Percentiles rank a stretch among this genome's conserved stretches.
Conservation (phyloP, 2,113 vertebrate genomes). For the Gavia stellata region DNA sequence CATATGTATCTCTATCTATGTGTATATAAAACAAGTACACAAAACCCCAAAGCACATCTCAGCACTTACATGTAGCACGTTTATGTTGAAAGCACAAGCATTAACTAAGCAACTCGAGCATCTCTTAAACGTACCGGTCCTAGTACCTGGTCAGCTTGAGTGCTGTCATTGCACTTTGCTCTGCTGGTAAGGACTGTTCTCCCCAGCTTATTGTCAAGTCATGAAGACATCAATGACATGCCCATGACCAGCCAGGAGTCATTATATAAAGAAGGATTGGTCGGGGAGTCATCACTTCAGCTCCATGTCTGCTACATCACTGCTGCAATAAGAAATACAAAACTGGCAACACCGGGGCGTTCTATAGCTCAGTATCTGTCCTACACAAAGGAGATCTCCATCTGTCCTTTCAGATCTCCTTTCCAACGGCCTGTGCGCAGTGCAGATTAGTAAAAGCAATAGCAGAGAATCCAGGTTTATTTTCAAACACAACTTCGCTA, state of each 20-base stretch:
- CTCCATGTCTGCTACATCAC: background rate
- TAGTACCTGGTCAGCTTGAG: background rate
- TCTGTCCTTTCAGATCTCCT: background rate
- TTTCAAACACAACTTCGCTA: background rate
- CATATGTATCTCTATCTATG: too few species aligned
- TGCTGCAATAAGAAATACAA: background rate
- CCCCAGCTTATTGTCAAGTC: background rate
- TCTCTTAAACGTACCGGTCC: background rate
- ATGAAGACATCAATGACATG: background rate
- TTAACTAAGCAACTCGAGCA: background rate
- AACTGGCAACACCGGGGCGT: background rate
- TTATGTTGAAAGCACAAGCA: background rate
- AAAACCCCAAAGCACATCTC: background rate
- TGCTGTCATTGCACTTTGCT: background rate
- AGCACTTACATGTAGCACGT: background rate
- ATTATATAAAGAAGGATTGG: background rate
- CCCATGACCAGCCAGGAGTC: background rate
- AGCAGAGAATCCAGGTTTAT: background rate
- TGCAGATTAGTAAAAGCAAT: background rate
- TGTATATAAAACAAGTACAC: background rate
- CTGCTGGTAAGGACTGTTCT: background rate
- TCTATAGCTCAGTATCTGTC: background rate
- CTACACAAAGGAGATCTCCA: background rate
- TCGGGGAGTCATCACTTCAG: background rate
- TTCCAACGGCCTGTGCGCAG: background rate